These are phyloP conservation scores for Chalcosyrphus nemorum DNA, from an alignment of 2,888 invertebrate species.

Conservation along the genomic window DNA sequence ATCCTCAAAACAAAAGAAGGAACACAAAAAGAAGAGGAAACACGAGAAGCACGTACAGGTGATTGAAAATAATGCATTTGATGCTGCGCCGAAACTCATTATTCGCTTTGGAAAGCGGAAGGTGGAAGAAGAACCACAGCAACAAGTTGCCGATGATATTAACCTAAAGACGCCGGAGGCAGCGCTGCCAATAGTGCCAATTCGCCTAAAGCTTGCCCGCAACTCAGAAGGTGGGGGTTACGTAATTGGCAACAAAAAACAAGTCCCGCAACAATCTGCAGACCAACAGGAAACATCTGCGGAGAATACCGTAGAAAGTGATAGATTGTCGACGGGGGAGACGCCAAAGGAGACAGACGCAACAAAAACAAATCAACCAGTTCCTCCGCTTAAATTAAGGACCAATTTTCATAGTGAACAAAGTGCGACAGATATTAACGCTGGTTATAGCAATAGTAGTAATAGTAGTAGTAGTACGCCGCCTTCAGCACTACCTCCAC, in stretches of 20 bases:
- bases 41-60: conserved; percentile 81
- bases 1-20: conserved; percentile 82
- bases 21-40: conserved; percentile 84
- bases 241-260: conserved; percentile 78
- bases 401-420: conserved; percentile 68
- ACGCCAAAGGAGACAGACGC: conserved; percentile 16
- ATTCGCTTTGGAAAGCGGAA: conserved; percentile 85
- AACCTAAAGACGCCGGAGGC: conserved; percentile 16
- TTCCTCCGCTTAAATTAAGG: conserved; percentile 72
- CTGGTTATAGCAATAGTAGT: conserved; percentile 62
- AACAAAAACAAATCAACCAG: conserved; percentile 59
- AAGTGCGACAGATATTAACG: conserved; percentile 60
- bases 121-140: conserved; percentile 77
- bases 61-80: conserved; percentile 82
- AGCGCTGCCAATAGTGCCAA: conserved; percentile 85
- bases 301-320: conserved; percentile 19
- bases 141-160: conserved; percentile 23
- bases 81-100: conserved; percentile 87
- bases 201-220: conserved; percentile 92
- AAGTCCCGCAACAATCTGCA: neutral
- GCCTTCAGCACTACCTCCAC: conserved; percentile 58
- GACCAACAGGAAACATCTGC: conserved; percentile 19
- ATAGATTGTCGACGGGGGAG: conserved; percentile 42
- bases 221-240: conserved; percentile 89
- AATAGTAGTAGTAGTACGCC: conserved; percentile 54